Conservation (phyloP, 2,113 vertebrate species). For the Cephalopterus ornatus region DNA sequence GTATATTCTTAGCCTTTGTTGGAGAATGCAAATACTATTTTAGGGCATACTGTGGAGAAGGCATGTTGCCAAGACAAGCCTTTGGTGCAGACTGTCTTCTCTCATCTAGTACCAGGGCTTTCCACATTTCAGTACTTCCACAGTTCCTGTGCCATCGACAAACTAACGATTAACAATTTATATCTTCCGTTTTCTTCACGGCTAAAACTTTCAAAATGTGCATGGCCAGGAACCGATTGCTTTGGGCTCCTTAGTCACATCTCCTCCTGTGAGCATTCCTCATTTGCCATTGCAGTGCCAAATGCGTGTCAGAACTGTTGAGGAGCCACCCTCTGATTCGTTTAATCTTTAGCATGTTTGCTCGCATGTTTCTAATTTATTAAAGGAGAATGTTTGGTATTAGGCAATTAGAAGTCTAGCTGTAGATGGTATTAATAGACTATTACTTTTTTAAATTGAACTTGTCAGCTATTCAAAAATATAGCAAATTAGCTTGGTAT, state of each 20-base stretch:
- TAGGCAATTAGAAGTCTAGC: conserved; percentile 47
- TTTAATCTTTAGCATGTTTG: conserved; percentile 19
- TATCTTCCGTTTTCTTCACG: background rate
- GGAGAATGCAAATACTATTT: conserved; percentile 56
- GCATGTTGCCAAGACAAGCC: conserved; percentile 54
- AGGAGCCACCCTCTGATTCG: background rate
- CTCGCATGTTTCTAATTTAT: conserved; percentile 36
- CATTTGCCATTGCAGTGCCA: background rate
- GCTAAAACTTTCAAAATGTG: background rate
- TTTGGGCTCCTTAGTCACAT: background rate
- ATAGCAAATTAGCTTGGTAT: background rate
- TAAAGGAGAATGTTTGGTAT: conserved; percentile 29
- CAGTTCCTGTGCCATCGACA: background rate
- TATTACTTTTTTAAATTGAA: conserved; percentile 8
- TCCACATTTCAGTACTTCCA: background rate
- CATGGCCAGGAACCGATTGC: background rate
- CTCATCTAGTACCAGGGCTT: conserved; percentile 25
- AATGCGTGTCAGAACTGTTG: background rate
- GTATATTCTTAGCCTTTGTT: conserved; percentile 63
- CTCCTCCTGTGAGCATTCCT: background rate
- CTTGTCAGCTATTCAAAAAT: conserved; percentile 19
- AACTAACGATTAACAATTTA: conserved; percentile 10
- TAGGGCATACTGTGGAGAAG: conserved; percentile 38
- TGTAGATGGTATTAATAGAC: conserved; percentile 41
- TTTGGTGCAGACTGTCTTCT: conserved; percentile 54